Evolutionary conservation across 1,140 invertebrate genomes (phyloP).

Genomic region (Rhizoglyphus robini): DNA sequence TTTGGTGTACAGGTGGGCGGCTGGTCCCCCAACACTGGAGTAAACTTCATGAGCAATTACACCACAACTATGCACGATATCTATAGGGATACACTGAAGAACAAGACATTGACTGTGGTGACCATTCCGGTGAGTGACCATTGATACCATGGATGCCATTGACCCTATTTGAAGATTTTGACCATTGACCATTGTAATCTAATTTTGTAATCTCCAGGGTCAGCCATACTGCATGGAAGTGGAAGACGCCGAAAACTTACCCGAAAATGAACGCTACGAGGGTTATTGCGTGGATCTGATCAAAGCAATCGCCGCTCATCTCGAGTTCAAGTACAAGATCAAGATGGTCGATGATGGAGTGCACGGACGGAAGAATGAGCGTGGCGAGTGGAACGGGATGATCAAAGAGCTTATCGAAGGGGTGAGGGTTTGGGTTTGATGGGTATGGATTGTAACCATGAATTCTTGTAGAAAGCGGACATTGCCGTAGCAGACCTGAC

Average conservation of each 20-base stretch:
- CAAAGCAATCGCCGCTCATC: constrained; percentile 35
- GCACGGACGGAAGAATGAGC: constrained; percentile 52
- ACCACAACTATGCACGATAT: constrained; percentile 58
- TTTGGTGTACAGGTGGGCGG: constrained; percentile 57
- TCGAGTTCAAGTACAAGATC: constrained; percentile 79
- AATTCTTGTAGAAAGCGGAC: constrained; percentile 34
- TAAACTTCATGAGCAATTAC: constrained; percentile 77
- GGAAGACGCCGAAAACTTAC: constrained; percentile 26
- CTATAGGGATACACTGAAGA: constrained; percentile 71
- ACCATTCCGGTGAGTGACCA: constrained; percentile 59
- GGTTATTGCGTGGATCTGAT: constrained; percentile 44
- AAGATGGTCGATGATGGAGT: constrained; percentile 51
- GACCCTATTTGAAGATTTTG: no score
- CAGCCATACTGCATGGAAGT: constrained; percentile 36
- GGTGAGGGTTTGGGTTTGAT: constrained; percentile 37
- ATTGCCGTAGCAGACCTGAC: constrained; percentile 37
- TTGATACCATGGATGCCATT: not conserved
- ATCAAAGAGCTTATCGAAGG: constrained; percentile 60
- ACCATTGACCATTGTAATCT: no score
- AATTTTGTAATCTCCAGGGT: constrained; percentile 30
- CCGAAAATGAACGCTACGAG: constrained; percentile 34
- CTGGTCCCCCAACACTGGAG: constrained; percentile 72
- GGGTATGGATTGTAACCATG: not conserved
- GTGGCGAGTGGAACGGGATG: constrained; percentile 71
- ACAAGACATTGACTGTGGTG: constrained; percentile 79